Base-by-base conservation (phyloP, 2,888 invertebrate genomes). In the Branchipolynoe longqiensis region DNA sequence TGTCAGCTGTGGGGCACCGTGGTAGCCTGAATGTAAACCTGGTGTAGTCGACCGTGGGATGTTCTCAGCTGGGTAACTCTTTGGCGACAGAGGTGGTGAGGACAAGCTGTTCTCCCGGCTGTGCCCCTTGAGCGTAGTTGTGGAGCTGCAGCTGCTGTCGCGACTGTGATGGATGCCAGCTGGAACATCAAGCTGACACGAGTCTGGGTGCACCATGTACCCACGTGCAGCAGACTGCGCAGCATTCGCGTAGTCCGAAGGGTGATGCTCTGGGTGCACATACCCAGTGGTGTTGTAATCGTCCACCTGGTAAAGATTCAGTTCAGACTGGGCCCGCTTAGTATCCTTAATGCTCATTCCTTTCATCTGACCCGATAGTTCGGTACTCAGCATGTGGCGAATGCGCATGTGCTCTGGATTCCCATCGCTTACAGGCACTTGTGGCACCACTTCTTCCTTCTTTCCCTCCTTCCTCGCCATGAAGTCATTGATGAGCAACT, bases 101-200 rank as follows among this genome's bases (percentile, higher is more conserved):
- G 56, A 54, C 8, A 84, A 48, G 41, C 84, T 84, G 54, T 84
- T 84, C 22, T 84, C 84, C 48, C 84, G 25, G 25, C 84, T 84
- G 54, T 84, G 84, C 4, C 54, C 84, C 25, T 48, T 38, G 33
- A 84, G 41, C 8, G 84, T 84, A 48, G 59, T 59, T 12, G 84
- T 69, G 0, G 84, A 84, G 31, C 84, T 84, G 28, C 64, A 40
- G 73, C 84, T 84, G 54, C 84, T 84, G 14, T 84, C 84, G 18
- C 84, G n/a, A 31, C 84, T 84, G 25, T 84, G 84, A 28, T 83
- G 62, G 41, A 41, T 31, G 1, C 54, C 31, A 4, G 41, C 40
- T 48, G 78, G 28, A 22, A 48, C 31, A 1, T 41, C 48, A 4
- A 6, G 1, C 54, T 41, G 78, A 12, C 41, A 12, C 1, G 78